These are phyloP conservation scores for Cheirogaleus major DNA, from an alignment of 2,797 vertebrate species.

Conservation along the genomic window DNA sequence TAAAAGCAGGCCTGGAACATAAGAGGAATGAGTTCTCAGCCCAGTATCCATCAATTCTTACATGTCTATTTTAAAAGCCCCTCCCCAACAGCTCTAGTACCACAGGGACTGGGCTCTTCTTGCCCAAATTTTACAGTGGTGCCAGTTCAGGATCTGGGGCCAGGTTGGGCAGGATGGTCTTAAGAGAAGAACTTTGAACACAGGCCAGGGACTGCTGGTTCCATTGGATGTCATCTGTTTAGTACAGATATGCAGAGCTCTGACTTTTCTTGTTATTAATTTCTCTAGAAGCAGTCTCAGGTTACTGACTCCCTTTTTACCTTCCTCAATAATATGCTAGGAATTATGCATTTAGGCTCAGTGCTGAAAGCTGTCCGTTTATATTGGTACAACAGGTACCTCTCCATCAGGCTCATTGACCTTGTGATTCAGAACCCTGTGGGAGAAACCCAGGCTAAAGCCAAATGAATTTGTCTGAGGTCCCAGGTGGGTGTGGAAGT, in stretches of 20 bases:
- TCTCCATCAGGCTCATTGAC: not conserved
- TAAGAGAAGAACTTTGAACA: constrained; percentile 26
- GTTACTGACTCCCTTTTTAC: not conserved
- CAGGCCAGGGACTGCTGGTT: not conserved
- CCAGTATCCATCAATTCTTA: not conserved
- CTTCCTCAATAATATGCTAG: not conserved
- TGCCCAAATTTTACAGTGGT: constrained; percentile 7
- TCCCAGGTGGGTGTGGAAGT: not conserved
- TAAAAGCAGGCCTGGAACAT: not conserved
- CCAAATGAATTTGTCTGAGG: not conserved
- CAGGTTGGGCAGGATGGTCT: not conserved
- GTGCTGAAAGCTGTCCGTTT: not conserved
- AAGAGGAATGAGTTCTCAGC: not conserved
- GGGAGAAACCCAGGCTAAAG: not conserved
- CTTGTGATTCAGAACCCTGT: not conserved
- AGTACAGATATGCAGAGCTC: not conserved
- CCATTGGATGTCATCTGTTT: not conserved
- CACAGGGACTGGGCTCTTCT: constrained; percentile 4
- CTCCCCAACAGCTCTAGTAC: not conserved
- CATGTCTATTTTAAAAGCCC: not conserved
- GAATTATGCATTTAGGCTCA: not conserved
- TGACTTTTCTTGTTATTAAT: not conserved
- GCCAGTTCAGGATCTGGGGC: not conserved
- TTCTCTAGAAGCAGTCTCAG: not conserved
- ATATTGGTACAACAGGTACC: not conserved